Evolutionary conservation across 2,888 invertebrate species (phyloP), one percentile per base, ranked within the genome.

Genomic region (Drosophila picticornis): DNA sequence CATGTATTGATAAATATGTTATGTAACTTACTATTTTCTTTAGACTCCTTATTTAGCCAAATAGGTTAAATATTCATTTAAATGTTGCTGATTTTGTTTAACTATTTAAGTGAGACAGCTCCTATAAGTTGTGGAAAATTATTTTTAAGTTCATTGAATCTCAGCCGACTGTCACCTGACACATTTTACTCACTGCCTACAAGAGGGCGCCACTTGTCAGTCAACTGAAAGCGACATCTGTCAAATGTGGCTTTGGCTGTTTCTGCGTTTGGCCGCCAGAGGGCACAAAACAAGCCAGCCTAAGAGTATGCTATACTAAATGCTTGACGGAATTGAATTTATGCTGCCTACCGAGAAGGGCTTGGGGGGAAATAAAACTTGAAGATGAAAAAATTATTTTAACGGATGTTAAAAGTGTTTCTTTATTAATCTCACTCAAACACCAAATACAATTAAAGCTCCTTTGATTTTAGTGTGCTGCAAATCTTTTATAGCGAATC

Each of bases 401-500:
- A 46, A 4, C 46, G 25, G 9, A 25, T 9, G 25, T 4, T 25
- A 46, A 16, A 46, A 25, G 16, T 25, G 2, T 16, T 25, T 40
- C 1, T 22, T 31, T 22, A 31, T 1, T 19, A 22, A 25, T 22
- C 4, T 9, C 40, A 29, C 1, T 43, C 40, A 29, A 29, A n/a
- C 13, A 34, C 1, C 4, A 29, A n/a, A 32, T 61, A 48, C 46
- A 80, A 80, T 80, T 71, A 88, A 85, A 88, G 83, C 22, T n/a
- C 11, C 22, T 64, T 25, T 46, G 16, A 16, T 32, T 52, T 32
- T 55, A 22, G 32, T 13, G 27, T 40, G 29, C 29, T 10, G 53
- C 16, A 83, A 90, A 85, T 88, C 77, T 82, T 68, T 76, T 71
- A 82, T 77, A 77, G 76, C 75, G 85, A 85, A 90, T 90, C 88